Evolutionary conservation across 2,113 vertebrate genomes (phyloP), one percentile per base, ranked within the genome.

Genomic region (Thermophis baileyi): DNA sequence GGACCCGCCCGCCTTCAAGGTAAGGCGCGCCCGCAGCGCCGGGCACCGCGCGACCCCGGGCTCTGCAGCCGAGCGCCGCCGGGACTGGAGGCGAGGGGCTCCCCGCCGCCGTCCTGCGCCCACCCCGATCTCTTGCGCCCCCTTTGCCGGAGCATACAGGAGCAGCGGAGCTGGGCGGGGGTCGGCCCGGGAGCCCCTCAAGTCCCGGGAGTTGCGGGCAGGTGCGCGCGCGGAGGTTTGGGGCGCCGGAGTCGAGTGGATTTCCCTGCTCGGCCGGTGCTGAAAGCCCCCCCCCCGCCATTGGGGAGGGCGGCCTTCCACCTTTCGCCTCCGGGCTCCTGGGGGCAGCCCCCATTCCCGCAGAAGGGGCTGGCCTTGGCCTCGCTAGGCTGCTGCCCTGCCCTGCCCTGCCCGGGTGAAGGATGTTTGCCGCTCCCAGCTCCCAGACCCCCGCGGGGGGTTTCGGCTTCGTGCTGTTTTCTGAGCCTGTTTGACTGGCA

Each of bases 1-100:
- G 89, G 97, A 98, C 40, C 94, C 96, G 3, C 98, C 98, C 1
- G 94, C 94, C 89, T 98, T 98, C 96, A 98, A 98, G 99, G 99
- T 99, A 97, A 98, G 88, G 35, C 85, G 57, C 25, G 11, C 3
- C 1, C 3, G 69, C 35, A 40, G 4, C 24, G 24, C 1, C 0
- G 4, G 40, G 47, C 47, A 3, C 22, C 51, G 10, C 25, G 11
- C 53, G 3, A 25, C 40, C 44, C 81, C 85, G 10, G 20, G 85
- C 9, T 85, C 74, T 40, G 74, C 85, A 10, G 85, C 44, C 9
- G 8, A 25, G 81, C 35, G 57, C 74, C 74, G n/a, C 35, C 85
- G 85, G 85, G 44, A 46, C 85, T 4, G 81, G 81, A 24, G 44
- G 7, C 18, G 85, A 47, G 85, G 8, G 5, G n/a, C 30, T 18